phyloP scores from a whole-genome alignment of 1,140 invertebrate species.

The Ceratina calcarata region DNA sequence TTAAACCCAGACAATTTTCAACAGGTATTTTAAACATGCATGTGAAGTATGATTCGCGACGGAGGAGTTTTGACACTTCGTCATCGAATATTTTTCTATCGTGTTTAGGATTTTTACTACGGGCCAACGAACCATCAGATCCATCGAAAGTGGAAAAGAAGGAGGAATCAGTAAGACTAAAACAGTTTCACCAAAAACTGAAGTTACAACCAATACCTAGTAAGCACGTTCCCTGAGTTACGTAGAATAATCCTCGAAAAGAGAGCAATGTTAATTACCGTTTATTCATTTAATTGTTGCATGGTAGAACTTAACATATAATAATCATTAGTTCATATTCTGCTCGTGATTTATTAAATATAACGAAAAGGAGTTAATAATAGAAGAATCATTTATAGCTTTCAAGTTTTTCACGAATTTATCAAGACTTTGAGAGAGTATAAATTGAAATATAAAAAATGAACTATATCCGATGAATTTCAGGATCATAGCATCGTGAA shows the following conservation, averaged over 20 bases:
- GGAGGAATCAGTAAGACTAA: constrained; percentile 67
- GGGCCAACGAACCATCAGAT: not conserved
- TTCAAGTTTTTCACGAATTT: too few species aligned
- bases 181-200: constrained; percentile 69
- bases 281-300: not conserved
- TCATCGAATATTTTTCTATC: not conserved
- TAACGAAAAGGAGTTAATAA: too few species aligned
- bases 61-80: not conserved
- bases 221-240: constrained; percentile 39
- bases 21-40: constrained; percentile 38
- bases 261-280: not conserved
- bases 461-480: too few species aligned
- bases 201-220: constrained; percentile 64
- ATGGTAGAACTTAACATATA: not conserved
- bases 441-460: too few species aligned
- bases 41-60: not conserved
- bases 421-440: too few species aligned
- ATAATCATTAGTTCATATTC: too few species aligned
- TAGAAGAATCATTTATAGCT: too few species aligned
- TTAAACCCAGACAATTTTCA: constrained; percentile 27
- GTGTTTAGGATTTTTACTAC: constrained; percentile 22
- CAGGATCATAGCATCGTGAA: too few species aligned
- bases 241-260: not conserved
- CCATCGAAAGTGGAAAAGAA: constrained; percentile 8
- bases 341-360: too few species aligned